Evolutionary conservation across 2,888 invertebrate species (phyloP).

Genomic region (Sinohyriopsis cumingii): DNA sequence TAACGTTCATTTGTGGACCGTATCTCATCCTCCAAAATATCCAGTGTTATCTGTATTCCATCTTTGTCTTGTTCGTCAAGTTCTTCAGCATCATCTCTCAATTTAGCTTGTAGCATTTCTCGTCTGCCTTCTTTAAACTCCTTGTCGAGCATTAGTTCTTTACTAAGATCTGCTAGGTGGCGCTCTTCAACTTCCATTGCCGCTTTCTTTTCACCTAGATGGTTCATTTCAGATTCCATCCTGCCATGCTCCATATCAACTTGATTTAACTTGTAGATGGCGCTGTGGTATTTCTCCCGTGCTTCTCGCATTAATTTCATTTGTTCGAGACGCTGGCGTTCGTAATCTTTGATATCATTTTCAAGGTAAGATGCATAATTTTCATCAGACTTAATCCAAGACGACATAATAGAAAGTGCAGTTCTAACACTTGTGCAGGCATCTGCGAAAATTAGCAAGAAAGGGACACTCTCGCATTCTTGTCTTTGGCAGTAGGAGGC

Average conservation of each 20-base stretch:
- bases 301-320: constrained; percentile 47
- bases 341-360: constrained; percentile 56
- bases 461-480: constrained; percentile 56
- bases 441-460: constrained; percentile 62
- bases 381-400: constrained; percentile 64
- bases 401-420: constrained; percentile 50
- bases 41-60: constrained; percentile 48
- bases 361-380: constrained; percentile 57
- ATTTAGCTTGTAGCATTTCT: constrained; percentile 37
- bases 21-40: constrained; percentile 56
- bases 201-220: constrained; percentile 50
- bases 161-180: constrained; percentile 38
- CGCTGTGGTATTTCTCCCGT: constrained; percentile 54
- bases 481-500: constrained; percentile 49
- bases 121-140: constrained; percentile 60
- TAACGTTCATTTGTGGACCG: constrained; percentile 48
- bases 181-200: constrained; percentile 43
- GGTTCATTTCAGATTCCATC: constrained; percentile 41
- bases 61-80: constrained; percentile 26
- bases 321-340: constrained; percentile 50
- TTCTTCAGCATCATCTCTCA: constrained; percentile 25
- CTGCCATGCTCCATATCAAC: constrained; percentile 48
- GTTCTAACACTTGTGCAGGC: constrained; percentile 58
- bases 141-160: constrained; percentile 57
- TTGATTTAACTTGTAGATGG: constrained; percentile 55